Evolutionary conservation across 2,113 vertebrate genomes (phyloP).

Genomic region (Malurus melanocephalus): DNA sequence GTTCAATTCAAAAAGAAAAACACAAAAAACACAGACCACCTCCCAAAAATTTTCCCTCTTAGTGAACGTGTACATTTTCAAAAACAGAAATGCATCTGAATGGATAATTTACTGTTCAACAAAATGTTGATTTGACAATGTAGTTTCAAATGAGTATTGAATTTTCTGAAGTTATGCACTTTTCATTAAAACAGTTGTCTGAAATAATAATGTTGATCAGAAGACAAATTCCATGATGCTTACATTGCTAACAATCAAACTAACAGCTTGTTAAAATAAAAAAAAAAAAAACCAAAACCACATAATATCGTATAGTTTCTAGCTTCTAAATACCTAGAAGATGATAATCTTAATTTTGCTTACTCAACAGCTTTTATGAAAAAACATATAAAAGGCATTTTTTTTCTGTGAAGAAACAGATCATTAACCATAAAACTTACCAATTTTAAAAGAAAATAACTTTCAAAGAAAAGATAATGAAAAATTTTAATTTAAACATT

Average conservation of each 20-base stretch:
- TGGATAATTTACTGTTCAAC: background rate
- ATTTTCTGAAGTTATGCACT: background rate
- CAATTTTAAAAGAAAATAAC: background rate
- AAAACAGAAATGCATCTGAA: background rate
- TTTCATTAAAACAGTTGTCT: background rate
- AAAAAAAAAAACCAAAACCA: background rate
- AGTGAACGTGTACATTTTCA: background rate
- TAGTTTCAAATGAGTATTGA: background rate
- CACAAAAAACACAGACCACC: rapidly evolving
- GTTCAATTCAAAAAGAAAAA: background rate
- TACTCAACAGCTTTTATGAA: background rate
- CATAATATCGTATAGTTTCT: background rate
- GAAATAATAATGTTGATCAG: background rate
- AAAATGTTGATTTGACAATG: background rate
- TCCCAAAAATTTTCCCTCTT: no score
- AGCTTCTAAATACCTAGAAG: background rate
- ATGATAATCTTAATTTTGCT: background rate
- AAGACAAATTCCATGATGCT: background rate
- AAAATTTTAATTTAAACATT: background rate
- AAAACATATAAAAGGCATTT: background rate
- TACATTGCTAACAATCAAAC: background rate
- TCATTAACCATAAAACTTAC: background rate
- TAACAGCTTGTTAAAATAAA: background rate
- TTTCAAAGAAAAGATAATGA: background rate
- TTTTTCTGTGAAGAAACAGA: background rate